These are phyloP conservation scores for Cardiocondyla obscurior DNA, from an alignment of 1,140 invertebrate genomes.

Conservation along the genomic window DNA sequence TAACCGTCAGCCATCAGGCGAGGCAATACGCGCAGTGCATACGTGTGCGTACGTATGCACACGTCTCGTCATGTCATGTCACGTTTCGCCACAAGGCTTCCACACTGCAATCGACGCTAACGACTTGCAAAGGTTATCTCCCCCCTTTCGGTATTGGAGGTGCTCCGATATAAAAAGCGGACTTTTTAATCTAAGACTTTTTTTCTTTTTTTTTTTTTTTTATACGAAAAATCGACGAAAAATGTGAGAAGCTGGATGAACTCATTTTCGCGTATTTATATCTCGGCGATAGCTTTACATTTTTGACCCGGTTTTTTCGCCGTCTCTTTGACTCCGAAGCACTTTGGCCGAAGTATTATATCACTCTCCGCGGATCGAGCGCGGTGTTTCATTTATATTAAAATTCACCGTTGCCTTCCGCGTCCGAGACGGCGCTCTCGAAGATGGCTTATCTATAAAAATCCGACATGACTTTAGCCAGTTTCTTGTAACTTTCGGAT, in stretches of 20 bases:
- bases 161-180: neutral
- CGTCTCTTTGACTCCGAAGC: neutral
- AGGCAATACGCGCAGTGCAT: neutral
- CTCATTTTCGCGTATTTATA: too few relatives aligned
- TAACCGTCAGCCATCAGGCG: constrained; percentile 57
- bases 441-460: constrained; percentile 9
- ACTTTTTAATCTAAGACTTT: constrained; percentile 7
- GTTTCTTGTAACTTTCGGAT: neutral
- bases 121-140: constrained; percentile 7
- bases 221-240: too few relatives aligned
- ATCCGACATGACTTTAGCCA: neutral
- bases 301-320: neutral
- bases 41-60: neutral
- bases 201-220: too few relatives aligned
- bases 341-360: neutral
- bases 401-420: neutral
- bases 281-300: neutral
- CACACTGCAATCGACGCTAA: constrained; percentile 64
- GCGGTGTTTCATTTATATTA: constrained; percentile 20
- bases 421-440: neutral
- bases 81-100: constrained; percentile 30
- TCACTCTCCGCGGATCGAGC: neutral
- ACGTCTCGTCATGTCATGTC: constrained; percentile 8
- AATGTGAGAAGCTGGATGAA: too few relatives aligned
- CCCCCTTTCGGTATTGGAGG: neutral